These are phyloP conservation scores for Sarcophaga carnaria DNA, from an alignment of 2,888 invertebrate genomes.

Conservation along the genomic window DNA sequence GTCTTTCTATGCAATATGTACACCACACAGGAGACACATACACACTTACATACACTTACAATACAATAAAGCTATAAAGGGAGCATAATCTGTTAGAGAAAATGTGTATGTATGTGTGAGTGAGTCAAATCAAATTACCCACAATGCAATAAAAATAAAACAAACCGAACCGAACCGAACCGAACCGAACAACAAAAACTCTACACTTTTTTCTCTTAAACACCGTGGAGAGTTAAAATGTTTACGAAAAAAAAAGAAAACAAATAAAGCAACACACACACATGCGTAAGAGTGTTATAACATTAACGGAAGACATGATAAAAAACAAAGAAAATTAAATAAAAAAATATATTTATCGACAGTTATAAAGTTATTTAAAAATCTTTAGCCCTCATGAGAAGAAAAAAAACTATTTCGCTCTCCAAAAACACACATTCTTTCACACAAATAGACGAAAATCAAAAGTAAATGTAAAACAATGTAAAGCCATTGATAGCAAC, in stretches of 20 bases:
- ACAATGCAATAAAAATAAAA: constrained; percentile 20
- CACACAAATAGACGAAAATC: not conserved
- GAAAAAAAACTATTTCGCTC: not conserved
- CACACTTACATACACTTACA: not conserved
- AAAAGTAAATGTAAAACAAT: not conserved
- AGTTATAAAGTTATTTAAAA: constrained; percentile 18
- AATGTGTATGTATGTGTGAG: not conserved
- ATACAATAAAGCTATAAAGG: not conserved
- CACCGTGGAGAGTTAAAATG: constrained; percentile 28
- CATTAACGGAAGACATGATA: no score
- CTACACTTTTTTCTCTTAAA: constrained; percentile 30
- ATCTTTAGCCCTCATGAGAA: not conserved
- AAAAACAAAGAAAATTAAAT: not conserved
- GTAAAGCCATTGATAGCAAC: no score
- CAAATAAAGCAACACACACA: not conserved
- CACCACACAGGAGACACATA: constrained; percentile 10
- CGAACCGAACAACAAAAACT: constrained; percentile 12
- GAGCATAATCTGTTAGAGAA: not conserved
- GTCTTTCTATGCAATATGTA: constrained; percentile 15
- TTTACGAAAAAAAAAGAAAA: not conserved
- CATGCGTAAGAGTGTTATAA: constrained; percentile 23
- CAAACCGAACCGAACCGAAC: not conserved
- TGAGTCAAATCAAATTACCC: constrained; percentile 45
- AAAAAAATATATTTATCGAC: constrained; percentile 24
- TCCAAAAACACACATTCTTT: not conserved